These are phyloP conservation scores for Lucifuga dentata DNA, from an alignment of 2,113 vertebrate genomes.

Conservation along the genomic window DNA sequence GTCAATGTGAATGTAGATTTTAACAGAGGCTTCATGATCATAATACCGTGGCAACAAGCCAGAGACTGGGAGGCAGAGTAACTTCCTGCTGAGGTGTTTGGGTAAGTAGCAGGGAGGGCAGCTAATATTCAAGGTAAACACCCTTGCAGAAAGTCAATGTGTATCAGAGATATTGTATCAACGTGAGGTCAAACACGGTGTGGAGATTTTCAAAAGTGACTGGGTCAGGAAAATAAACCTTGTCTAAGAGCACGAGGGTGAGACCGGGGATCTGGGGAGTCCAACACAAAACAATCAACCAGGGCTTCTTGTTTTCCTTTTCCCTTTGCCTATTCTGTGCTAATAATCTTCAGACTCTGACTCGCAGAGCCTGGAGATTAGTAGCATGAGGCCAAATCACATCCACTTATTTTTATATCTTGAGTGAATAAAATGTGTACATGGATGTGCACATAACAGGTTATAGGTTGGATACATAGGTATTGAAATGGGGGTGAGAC, in stretches of 20 bases:
- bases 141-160: slow-evolving; percentile 17
- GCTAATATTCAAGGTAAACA: slow-evolving; percentile 60
- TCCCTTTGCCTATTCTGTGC: slow-evolving; percentile 12
- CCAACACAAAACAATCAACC: slow-evolving; percentile 58
- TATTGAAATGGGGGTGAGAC: too few relatives aligned
- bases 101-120: slow-evolving; percentile 60
- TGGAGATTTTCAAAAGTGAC: slow-evolving; percentile 17
- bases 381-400: slow-evolving; percentile 21
- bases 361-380: slow-evolving; percentile 31
- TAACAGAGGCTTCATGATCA: slow-evolving; percentile 45
- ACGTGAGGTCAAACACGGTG: slow-evolving; percentile 23
- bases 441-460: too few relatives aligned
- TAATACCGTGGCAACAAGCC: slow-evolving; percentile 55
- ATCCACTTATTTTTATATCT: background rate
- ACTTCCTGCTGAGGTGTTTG: slow-evolving; percentile 69
- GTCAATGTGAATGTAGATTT: slow-evolving; percentile 27
- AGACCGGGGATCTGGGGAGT: slow-evolving; percentile 37
- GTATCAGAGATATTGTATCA: background rate
- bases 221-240: slow-evolving; percentile 67
- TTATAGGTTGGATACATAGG: too few relatives aligned
- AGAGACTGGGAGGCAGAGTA: slow-evolving; percentile 30
- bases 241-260: slow-evolving; percentile 14
- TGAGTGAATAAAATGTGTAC: background rate
- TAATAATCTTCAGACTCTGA: too few relatives aligned
- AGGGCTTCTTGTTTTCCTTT: slow-evolving; percentile 56